phyloP scores from a whole-genome alignment of 2,113 vertebrate genomes.

The Rhombomys opimus region DNA sequence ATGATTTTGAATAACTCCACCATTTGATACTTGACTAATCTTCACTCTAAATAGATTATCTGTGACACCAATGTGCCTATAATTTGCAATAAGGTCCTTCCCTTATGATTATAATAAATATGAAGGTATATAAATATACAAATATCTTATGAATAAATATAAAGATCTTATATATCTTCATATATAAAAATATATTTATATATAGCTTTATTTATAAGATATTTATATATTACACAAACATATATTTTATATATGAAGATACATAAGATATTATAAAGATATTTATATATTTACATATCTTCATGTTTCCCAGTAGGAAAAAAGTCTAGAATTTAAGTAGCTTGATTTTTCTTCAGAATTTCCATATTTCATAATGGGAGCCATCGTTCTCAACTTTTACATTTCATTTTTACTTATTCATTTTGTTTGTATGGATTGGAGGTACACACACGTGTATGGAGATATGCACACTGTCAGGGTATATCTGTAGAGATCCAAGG shows the following conservation, averaged over 20 bases:
- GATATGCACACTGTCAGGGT: not conserved
- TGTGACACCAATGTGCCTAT: not conserved
- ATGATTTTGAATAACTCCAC: not conserved
- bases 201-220: no score
- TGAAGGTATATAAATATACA: no score
- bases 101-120: not conserved
- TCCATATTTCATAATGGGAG: constrained; percentile 4
- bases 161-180: no score
- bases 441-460: no score
- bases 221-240: no score
- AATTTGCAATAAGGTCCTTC: not conserved
- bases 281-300: not conserved
- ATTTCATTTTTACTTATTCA: not conserved
- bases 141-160: no score
- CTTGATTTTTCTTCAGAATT: not conserved
- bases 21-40: not conserved
- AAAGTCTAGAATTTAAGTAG: not conserved
- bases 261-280: no score
- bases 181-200: no score
- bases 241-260: no score
- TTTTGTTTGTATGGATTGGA: not conserved
- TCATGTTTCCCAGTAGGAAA: not conserved
- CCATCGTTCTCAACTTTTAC: not conserved
- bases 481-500: not conserved
- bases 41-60: not conserved